Evolutionary conservation across 2,888 invertebrate genomes (phyloP).

Genomic region (Mayetiola destructor): DNA sequence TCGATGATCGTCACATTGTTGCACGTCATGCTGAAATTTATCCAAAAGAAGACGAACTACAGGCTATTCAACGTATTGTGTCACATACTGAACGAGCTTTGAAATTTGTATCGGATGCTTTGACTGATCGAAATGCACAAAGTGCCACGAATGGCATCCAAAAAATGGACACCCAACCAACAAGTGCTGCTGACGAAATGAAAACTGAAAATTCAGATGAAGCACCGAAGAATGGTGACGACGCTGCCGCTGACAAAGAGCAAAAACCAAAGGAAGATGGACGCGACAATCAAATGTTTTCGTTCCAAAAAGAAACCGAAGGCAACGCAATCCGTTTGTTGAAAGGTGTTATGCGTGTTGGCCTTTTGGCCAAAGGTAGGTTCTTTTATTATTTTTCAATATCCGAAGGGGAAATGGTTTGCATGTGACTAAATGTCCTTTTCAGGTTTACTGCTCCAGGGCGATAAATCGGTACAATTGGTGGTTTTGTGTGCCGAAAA

Average conservation of each 20-base stretch:
- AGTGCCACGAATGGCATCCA: not conserved
- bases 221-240: constrained; percentile 24
- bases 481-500: constrained; percentile 92
- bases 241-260: constrained; percentile 37
- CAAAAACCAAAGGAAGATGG: constrained; percentile 48
- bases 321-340: constrained; percentile 54
- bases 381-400: not conserved
- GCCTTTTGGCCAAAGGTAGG: constrained; percentile 59
- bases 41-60: constrained; percentile 78
- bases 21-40: constrained; percentile 88
- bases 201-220: not conserved
- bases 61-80: constrained; percentile 81
- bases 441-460: constrained; percentile 66
- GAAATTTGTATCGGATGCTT: constrained; percentile 82
- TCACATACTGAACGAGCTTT: constrained; percentile 86
- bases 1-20: constrained; percentile 90
- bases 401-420: not conserved
- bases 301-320: constrained; percentile 53
- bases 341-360: constrained; percentile 94
- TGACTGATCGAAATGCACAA: constrained; percentile 42
- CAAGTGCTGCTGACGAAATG: constrained; percentile 21
- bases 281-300: constrained; percentile 66
- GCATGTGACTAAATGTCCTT: not conserved
- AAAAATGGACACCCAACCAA: constrained; percentile 16
- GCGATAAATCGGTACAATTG: constrained; percentile 78